Evolutionary conservation across 2,797 vertebrate species (phyloP), one percentile per base, ranked within the genome.

Genomic region (Darevskia mixta): DNA sequence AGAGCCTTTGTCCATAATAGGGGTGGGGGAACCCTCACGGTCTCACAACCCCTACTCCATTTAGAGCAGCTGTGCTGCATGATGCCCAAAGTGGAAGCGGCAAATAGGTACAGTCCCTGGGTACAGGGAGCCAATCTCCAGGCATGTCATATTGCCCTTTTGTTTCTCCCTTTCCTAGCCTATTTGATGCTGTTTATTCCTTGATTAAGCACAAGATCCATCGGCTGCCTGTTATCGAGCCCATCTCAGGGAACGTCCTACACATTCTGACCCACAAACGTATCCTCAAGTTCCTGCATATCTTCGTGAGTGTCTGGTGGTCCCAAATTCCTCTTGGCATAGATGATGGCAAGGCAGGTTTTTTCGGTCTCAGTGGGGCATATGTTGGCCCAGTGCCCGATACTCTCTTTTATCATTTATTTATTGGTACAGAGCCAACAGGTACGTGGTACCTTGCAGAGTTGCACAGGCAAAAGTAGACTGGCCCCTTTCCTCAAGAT

Each of bases 221-320:
- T 93, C 96, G 99, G 55, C 96, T 99, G 86, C 98, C 98, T 0
- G 97, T 99, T 87, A 97, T 99, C 11, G 98, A 99, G 61, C 98
- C 98, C 0, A 23, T 95, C 89, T 98, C 98, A 0, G 98, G 98
- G 23, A 97, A 98, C 0, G 98, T 98, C 87, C 96, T 99, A 66
- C 98, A 98, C 94, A 99, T 99, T 91, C 96, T 99, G 87, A 99
- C 98, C 0, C 99, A 99, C 95, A 99, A 99, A 88, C 96, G 98
- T 38, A 98, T 99, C 93, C 97, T 99, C 89, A 99, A 98, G 95
- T 99, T 99, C 95, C 98, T 99, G 55, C 97, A 98, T 86, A 97
- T 99, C 94, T 99, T 99, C 87, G 98, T 99, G 94, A 99, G 98
- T 92, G 18, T 20, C 38, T 2, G 49, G 32, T 29, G 76, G 25